These are phyloP conservation scores for Tanytarsus gracilentus DNA, from an alignment of 2,888 invertebrate genomes.

Conservation along the genomic window DNA sequence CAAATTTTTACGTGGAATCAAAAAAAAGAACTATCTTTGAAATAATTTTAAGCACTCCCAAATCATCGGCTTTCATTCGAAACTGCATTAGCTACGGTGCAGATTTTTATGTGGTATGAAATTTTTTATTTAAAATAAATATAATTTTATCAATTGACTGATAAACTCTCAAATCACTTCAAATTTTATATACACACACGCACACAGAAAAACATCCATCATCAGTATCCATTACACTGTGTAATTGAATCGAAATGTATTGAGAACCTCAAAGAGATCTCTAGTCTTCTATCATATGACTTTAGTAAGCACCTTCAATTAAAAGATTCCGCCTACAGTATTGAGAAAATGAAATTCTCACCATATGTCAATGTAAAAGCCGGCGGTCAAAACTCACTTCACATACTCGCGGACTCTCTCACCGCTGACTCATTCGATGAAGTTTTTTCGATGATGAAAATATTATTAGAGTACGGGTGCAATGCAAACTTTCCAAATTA, in stretches of 20 bases:
- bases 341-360: conserved; percentile 1
- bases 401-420: conserved; percentile 1
- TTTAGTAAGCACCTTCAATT: too few species aligned
- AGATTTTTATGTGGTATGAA: conserved; percentile 14
- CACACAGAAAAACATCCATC: conserved; percentile 15
- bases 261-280: conserved; percentile 18
- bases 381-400: conserved; percentile 8
- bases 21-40: conserved; percentile 13
- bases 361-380: conserved; percentile 21
- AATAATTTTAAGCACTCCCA: conserved; percentile 6
- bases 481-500: conserved; percentile 22
- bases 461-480: conserved; percentile 11
- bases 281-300: background rate
- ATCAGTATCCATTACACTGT: conserved; percentile 9
- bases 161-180: too few species aligned
- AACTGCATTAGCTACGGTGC: conserved; percentile 14
- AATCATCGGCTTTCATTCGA: conserved; percentile 5
- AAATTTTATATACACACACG: too few species aligned
- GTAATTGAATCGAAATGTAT: conserved; percentile 21
- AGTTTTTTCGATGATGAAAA: conserved; percentile 21
- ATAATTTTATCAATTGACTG: background rate
- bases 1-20: conserved; percentile 12
- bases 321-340: too few species aligned
- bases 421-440: background rate
- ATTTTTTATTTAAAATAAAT: background rate